Conservation (phyloP, 2,888 invertebrate species). For the Andrena bicolor region DNA sequence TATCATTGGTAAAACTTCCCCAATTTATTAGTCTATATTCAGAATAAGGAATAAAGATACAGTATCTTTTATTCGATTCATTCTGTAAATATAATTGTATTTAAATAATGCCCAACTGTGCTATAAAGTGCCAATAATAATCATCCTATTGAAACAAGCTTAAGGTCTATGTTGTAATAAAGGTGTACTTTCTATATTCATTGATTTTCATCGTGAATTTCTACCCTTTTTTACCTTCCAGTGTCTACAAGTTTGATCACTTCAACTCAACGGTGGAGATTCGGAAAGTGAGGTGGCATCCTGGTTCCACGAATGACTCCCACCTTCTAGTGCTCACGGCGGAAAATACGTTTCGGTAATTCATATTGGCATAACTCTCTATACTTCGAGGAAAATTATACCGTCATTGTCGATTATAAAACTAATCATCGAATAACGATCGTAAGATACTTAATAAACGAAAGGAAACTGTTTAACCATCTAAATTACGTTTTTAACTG, state of each 20-base stretch:
- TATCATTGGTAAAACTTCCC: too few relatives aligned
- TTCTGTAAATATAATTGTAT: too few relatives aligned
- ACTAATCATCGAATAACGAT: not conserved
- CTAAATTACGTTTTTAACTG: slow-evolving; percentile 46
- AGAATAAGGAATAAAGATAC: too few relatives aligned
- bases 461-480: slow-evolving; percentile 26
- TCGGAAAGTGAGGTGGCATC: slow-evolving; percentile 94
- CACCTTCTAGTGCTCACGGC: slow-evolving; percentile 93
- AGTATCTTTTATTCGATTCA: too few relatives aligned
- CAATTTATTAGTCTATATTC: too few relatives aligned
- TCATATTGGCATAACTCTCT: not conserved
- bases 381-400: not conserved
- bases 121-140: too few relatives aligned
- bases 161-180: too few relatives aligned
- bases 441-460: slow-evolving; percentile 12
- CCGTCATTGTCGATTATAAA: not conserved
- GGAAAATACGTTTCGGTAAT: slow-evolving; percentile 93
- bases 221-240: slow-evolving; percentile 79
- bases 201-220: not conserved
- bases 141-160: too few relatives aligned
- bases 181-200: too few relatives aligned
- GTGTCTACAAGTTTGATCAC: slow-evolving; percentile 90
- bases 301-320: slow-evolving; percentile 91
- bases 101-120: too few relatives aligned
- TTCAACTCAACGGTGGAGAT: slow-evolving; percentile 88